phyloP scores from a whole-genome alignment of 2,113 vertebrate genomes.

The Rynchops niger region DNA sequence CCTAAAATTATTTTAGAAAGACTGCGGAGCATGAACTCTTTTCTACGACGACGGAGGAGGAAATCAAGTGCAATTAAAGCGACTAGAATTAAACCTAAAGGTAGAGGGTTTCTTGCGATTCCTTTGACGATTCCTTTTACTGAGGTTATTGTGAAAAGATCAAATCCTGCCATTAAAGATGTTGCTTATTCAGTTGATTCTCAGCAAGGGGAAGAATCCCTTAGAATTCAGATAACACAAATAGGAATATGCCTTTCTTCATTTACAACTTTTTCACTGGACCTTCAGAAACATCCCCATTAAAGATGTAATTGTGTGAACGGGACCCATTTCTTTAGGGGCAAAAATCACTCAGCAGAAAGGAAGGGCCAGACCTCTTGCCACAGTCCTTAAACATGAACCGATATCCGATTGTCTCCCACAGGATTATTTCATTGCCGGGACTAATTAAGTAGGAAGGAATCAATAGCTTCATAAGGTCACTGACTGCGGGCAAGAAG shows the following conservation, averaged over 20 bases:
- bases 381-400: not conserved
- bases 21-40: not conserved
- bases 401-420: not conserved
- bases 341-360: not conserved
- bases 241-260: accelerated
- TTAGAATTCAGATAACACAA: not conserved
- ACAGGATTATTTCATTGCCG: not conserved
- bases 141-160: not conserved
- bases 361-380: not conserved
- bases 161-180: not conserved
- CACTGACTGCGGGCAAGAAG: not conserved
- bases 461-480: not conserved
- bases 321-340: accelerated
- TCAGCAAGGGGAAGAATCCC: not conserved
- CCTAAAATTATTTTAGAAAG: not conserved
- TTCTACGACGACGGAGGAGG: accelerated
- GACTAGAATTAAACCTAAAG: not conserved
- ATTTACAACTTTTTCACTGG: accelerated
- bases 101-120: not conserved
- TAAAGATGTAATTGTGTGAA: not conserved
- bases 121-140: not conserved
- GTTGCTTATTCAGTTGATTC: not conserved
- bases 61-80: not conserved
- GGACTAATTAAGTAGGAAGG: not conserved
- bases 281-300: not conserved